Base-by-base conservation (phyloP, 2,113 vertebrate species). In the Nycticorax nycticorax region DNA sequence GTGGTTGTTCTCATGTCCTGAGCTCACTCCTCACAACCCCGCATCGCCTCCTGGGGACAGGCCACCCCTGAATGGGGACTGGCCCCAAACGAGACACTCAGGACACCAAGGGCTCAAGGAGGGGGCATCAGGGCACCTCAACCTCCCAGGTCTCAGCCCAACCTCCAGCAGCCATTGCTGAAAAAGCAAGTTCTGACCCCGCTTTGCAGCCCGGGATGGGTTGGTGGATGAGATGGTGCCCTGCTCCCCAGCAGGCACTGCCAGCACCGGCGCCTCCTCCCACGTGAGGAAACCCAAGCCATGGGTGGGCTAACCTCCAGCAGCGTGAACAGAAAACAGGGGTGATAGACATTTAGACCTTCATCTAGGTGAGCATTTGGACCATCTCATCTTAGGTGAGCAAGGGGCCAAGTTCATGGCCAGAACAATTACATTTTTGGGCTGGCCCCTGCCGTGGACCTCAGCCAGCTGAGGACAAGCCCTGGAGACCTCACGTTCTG, bases 1-100 rank as follows among this genome's bases (percentile, higher is more conserved):
- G 41, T 0, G 0, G 28, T 16, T 53, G 22, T 82, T 85, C 73
- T 60, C 8, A 0, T 56, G 74, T 80, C 63, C 94, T 69, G 47
- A 94, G 30, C 87, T 96, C 91, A 89, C 69, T 82, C 22, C 37
- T 75, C 52, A 23, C 73, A 72, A 76, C 33, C 41, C n/a, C 5
- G 4, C 4, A 0, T 86, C 92, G 72, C 64, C 73, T 77, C 37
- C 2, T 0, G 26, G 23, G 41, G 23, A 73, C 63, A 66, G 67
- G 16, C 71, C 48, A 69, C 19, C 21, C 16, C 30, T 3, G 3
- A 83, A 55, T 1, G 3, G 12, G 12, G 35, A 28, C 53, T 82
- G n/a, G 24, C 23, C 48, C 63, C 28, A 30, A 22, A 37, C 14
- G 32, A 60, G 47, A 33, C 24, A 9, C 22, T 43, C 28, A 55